These are phyloP conservation scores for Chamaedrilus cognettii DNA, from an alignment of 2,888 invertebrate species.

Conservation along the genomic window DNA sequence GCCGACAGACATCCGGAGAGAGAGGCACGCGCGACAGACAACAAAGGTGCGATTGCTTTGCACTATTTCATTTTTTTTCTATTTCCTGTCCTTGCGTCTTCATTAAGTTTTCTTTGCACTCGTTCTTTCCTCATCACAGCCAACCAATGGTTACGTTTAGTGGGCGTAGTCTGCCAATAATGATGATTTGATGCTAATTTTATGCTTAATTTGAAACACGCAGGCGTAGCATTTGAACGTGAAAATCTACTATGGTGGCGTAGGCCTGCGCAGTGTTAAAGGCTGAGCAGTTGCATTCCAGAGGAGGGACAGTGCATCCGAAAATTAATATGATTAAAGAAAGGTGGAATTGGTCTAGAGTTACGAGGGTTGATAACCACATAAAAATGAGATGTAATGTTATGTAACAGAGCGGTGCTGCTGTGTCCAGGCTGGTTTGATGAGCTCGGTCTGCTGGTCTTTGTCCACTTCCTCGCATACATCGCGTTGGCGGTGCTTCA, in stretches of 20 bases:
- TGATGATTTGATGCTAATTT: no score
- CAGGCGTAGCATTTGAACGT: no score
- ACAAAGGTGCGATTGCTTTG: slow-evolving; percentile 20
- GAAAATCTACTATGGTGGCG: no score
- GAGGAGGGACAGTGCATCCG: no score
- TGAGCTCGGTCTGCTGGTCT: slow-evolving; percentile 51
- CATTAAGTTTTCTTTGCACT: background rate
- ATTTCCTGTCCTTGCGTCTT: background rate
- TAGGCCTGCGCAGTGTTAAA: no score
- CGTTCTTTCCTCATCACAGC: background rate
- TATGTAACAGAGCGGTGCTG: no score
- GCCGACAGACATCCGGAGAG: slow-evolving; percentile 64
- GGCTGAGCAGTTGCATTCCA: no score
- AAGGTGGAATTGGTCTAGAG: no score
- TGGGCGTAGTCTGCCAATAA: no score
- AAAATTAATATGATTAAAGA: background rate
- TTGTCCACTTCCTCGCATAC: slow-evolving; percentile 70
- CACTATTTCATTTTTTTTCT: background rate
- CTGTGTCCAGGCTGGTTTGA: slow-evolving; percentile 36
- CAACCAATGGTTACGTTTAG: background rate
- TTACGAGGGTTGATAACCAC: no score
- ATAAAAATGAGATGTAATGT: no score
- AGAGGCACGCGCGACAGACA: slow-evolving; percentile 35
- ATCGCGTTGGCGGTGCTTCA: slow-evolving; percentile 68
- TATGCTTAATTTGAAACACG: no score